Percentiles rank a stretch among this genome's conserved stretches.
phyloP scores from a whole-genome alignment of 2,113 vertebrate genomes.

The Desmodus rotundus region DNA sequence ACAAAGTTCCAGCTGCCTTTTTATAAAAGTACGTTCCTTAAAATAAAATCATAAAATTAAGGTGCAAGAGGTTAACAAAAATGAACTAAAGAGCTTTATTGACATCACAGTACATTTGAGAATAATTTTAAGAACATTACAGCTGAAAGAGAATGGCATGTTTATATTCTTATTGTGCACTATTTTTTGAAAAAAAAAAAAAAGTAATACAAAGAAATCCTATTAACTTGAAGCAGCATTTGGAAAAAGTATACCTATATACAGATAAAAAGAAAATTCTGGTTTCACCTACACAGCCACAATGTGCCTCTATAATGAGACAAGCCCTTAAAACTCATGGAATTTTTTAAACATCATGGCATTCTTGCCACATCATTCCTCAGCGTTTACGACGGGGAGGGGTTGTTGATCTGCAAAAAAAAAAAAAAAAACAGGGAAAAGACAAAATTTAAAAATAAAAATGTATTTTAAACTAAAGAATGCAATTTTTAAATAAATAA shows the following conservation, averaged over 20 bases:
- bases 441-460: slow-evolving; percentile 78
- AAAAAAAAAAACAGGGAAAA: slow-evolving; percentile 80
- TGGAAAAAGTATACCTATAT: slow-evolving; percentile 95
- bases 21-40: slow-evolving; percentile 74
- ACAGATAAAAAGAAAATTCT: slow-evolving; percentile 90
- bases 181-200: slow-evolving; percentile 76
- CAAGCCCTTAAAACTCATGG: slow-evolving; percentile 99
- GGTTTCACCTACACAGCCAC: slow-evolving; percentile 95
- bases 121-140: slow-evolving; percentile 93
- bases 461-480: slow-evolving; percentile 79
- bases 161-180: slow-evolving; percentile 86
- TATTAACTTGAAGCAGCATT: slow-evolving; percentile 91
- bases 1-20: slow-evolving; percentile 81
- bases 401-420: slow-evolving; percentile 92
- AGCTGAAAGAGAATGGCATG: slow-evolving; percentile 89
- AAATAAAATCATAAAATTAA: slow-evolving; percentile 83
- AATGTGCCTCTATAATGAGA: slow-evolving; percentile 99
- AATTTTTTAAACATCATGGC: slow-evolving; percentile 94
- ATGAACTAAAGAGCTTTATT: slow-evolving; percentile 89
- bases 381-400: slow-evolving; percentile 95
- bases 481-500: slow-evolving; percentile 74
- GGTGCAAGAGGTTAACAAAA: slow-evolving; percentile 87
- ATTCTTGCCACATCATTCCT: slow-evolving; percentile 87
- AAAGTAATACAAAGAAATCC: slow-evolving; percentile 91
- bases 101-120: slow-evolving; percentile 94